phyloP scores from a whole-genome alignment of 53 echinoderm and acorn worm species.

The Henricia sp. region DNA sequence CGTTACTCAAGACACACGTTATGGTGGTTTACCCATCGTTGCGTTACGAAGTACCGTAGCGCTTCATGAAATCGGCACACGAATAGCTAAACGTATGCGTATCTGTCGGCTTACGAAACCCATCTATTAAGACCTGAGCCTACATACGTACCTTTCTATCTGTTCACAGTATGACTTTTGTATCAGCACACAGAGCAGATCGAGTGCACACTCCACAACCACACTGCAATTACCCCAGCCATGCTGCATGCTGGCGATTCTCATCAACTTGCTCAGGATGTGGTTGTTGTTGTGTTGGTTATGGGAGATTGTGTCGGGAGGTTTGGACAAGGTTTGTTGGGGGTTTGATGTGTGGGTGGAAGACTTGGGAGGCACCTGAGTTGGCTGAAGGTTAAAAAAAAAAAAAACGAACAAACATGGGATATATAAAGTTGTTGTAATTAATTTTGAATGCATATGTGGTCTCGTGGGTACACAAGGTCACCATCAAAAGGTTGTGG shows the following conservation, averaged over 20 bases:
- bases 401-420: too few relatives aligned
- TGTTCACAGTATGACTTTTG: slow-evolving; percentile 23
- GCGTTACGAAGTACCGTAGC: too few relatives aligned
- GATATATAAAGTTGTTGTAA: background rate
- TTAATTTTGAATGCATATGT: too few relatives aligned
- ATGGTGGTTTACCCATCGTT: too few relatives aligned
- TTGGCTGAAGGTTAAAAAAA: slow-evolving; percentile 8
- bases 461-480: too few relatives aligned
- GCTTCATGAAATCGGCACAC: too few relatives aligned
- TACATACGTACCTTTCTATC: slow-evolving; percentile 47
- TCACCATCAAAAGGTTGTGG: too few relatives aligned
- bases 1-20: too few relatives aligned
- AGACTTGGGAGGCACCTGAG: slow-evolving; percentile 29
- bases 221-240: slow-evolving; percentile 15
- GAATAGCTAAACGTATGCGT: too few relatives aligned
- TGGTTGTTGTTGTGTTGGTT: background rate
- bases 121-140: too few relatives aligned
- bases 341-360: background rate
- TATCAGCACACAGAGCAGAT: slow-evolving; percentile 17
- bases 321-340: background rate
- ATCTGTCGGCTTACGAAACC: too few relatives aligned
- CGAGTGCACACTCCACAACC: slow-evolving; percentile 31
- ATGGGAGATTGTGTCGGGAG: background rate
- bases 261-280: slow-evolving; percentile 55
- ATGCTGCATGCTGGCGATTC: slow-evolving; percentile 57